phyloP scores from a whole-genome alignment of 2,888 invertebrate genomes.

The Hypselothyrea guttata region DNA sequence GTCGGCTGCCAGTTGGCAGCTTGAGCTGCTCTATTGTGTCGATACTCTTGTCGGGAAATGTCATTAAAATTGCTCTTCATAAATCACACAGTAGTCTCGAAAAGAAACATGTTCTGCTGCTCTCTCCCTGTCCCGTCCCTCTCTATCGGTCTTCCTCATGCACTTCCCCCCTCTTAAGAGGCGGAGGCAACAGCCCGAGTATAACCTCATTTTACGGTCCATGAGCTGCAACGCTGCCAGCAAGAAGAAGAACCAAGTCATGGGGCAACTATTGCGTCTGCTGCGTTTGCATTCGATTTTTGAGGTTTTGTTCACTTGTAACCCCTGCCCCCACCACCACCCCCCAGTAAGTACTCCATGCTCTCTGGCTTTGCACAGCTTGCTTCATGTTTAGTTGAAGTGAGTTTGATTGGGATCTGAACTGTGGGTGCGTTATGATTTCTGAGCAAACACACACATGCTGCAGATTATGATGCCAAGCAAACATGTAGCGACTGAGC shows the following conservation, averaged over 20 bases:
- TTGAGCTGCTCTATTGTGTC: conserved; percentile 52
- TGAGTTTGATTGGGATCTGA: conserved; percentile 61
- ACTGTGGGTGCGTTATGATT: conserved; percentile 65
- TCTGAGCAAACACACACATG: conserved; percentile 41
- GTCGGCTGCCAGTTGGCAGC: conserved; percentile 28
- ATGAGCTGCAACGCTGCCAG: conserved; percentile 60
- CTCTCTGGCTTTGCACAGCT: background rate
- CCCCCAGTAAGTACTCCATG: background rate
- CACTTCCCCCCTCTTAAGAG: conserved; percentile 4
- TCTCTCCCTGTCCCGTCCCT: background rate
- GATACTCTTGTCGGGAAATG: conserved; percentile 74
- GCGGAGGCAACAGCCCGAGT: conserved; percentile 60
- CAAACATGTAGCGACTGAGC: background rate
- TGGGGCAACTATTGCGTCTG: conserved; percentile 26
- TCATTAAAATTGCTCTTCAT: conserved; percentile 82
- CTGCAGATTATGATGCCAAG: conserved; percentile 37
- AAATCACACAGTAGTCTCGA: conserved; percentile 68
- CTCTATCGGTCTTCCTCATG: no score
- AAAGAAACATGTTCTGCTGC: conserved; percentile 64
- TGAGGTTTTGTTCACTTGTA: conserved; percentile 28
- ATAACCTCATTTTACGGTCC: conserved; percentile 81
- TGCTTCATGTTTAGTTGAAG: conserved; percentile 32
- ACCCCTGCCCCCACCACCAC: background rate
- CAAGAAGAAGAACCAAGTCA: conserved; percentile 21
- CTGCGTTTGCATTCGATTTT: conserved; percentile 45